phyloP scores from a whole-genome alignment of 92 coral and sea anemone species.

The Parazoanthus swiftii region DNA sequence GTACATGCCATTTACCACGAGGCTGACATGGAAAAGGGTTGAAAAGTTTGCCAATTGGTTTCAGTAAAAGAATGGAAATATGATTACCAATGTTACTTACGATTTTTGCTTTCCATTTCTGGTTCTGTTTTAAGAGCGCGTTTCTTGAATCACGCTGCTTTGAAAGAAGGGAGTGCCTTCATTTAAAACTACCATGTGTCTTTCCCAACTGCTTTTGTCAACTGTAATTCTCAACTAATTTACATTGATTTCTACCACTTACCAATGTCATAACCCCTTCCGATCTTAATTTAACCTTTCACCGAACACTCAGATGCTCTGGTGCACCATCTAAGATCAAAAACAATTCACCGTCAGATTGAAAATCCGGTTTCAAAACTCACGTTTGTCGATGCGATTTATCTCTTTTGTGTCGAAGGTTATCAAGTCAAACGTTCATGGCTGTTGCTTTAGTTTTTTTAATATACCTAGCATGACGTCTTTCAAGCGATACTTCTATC shows the following conservation, averaged over 20 bases:
- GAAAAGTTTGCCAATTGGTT: no score
- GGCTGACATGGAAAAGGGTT: no score
- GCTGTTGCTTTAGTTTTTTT: neutral
- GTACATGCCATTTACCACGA: no score
- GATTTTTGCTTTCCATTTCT: neutral
- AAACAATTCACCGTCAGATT: neutral
- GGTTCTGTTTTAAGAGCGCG: neutral
- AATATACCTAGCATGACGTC: neutral
- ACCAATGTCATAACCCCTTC: constrained; percentile 2
- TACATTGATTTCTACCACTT: neutral
- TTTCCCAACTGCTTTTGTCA: neutral
- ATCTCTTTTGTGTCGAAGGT: neutral
- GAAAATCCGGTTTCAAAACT: neutral
- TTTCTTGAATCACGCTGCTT: neutral
- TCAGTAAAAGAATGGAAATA: neutral
- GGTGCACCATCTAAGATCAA: neutral
- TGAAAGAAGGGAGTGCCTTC: neutral
- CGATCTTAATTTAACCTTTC: neutral
- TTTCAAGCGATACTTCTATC: neutral
- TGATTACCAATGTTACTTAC: neutral
- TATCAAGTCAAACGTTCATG: no score
- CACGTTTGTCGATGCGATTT: neutral
- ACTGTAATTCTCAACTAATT: neutral
- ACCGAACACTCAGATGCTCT: neutral
- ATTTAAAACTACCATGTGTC: neutral